Percentiles rank a stretch among this genome's conserved stretches.
Evolutionary conservation across 2,797 vertebrate genomes (phyloP).

Genomic region (Dipus sagitta): DNA sequence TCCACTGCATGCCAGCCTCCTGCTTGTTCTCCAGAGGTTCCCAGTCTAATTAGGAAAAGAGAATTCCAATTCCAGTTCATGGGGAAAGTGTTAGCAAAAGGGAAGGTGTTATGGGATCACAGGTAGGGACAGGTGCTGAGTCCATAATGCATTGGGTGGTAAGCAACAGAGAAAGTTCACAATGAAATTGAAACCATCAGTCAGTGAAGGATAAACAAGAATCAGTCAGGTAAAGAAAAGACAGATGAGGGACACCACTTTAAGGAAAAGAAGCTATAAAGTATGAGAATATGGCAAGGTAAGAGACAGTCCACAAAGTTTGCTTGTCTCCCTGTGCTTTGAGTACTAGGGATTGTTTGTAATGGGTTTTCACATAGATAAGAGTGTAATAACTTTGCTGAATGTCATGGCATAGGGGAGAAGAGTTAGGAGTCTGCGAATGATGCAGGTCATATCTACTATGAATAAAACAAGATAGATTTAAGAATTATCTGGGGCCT

Average conservation of each 20-base stretch:
- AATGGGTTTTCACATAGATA: slow-evolving; percentile 8
- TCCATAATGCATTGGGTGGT: background rate
- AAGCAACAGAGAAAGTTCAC: background rate
- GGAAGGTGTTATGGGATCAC: background rate
- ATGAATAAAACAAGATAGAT: slow-evolving; percentile 3
- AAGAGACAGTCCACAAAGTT: background rate
- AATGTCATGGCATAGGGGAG: background rate
- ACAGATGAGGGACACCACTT: background rate
- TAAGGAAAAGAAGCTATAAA: slow-evolving; percentile 38
- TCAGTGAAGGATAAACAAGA: slow-evolving; percentile 19
- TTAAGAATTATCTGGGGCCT: slow-evolving; percentile 37
- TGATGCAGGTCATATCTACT: slow-evolving; percentile 1
- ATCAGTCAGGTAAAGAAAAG: slow-evolving; percentile 27
- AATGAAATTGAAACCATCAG: background rate
- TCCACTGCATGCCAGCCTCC: background rate
- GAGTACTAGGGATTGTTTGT: background rate
- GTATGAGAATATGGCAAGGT: background rate
- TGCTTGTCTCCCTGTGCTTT: background rate
- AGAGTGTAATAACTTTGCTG: slow-evolving; percentile 2
- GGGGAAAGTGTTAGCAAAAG: slow-evolving; percentile 7
- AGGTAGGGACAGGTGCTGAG: background rate
- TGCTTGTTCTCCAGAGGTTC: slow-evolving; percentile 25
- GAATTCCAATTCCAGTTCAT: background rate
- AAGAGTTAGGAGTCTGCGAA: background rate
- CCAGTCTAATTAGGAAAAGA: slow-evolving; percentile 1